A percentile compares a stretch with the other conserved stretches of the same genome.
phyloP scores from a whole-genome alignment of 2,797 vertebrate species.

The Propithecus deckenii region DNA sequence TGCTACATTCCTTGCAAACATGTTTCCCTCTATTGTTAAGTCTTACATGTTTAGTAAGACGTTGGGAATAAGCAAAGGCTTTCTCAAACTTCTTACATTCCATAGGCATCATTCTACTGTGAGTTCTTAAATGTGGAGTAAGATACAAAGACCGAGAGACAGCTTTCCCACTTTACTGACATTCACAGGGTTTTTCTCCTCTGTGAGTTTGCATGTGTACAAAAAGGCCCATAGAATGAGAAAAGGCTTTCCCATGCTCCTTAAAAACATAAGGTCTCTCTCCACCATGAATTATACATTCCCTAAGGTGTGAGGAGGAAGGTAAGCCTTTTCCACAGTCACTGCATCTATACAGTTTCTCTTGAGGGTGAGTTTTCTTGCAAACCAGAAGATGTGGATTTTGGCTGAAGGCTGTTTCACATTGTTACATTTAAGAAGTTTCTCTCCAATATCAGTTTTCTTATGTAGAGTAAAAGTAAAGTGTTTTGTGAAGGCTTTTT shows the following conservation, averaged over 20 bases:
- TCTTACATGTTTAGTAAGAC: background rate
- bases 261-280: background rate
- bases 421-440: background rate
- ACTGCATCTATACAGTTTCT: background rate
- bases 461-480: background rate
- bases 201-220: background rate
- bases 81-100: background rate
- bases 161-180: background rate
- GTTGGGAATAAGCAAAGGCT: background rate
- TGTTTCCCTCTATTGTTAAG: background rate
- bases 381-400: background rate
- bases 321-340: background rate
- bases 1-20: background rate
- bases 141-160: background rate
- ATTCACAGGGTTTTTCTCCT: background rate
- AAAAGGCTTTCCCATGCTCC: background rate
- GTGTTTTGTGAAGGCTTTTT: background rate
- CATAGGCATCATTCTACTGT: background rate
- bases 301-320: background rate
- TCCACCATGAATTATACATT: background rate
- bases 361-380: background rate
- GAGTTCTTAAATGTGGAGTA: background rate
- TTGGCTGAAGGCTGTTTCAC: background rate
- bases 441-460: background rate
- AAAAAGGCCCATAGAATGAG: background rate